phyloP scores from a whole-genome alignment of 2,888 invertebrate species.

The Stegophylla sp. region DNA sequence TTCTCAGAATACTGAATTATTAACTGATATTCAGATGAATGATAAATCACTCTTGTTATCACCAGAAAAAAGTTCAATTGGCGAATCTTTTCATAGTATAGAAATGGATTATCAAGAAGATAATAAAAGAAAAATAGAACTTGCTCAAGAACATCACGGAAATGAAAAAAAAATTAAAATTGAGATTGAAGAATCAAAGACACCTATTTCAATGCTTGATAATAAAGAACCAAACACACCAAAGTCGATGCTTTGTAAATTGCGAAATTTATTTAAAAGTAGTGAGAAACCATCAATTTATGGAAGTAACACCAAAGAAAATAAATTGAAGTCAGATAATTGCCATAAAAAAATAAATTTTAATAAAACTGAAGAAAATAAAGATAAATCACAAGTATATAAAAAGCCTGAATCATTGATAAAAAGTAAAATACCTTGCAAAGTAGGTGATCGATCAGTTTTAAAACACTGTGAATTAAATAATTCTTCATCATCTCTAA shows the following conservation, averaged over 20 bases:
- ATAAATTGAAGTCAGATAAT: not conserved
- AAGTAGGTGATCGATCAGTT: constrained; percentile 5
- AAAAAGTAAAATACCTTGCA: constrained; percentile 52
- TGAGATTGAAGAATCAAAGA: constrained; percentile 12
- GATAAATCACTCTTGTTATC: constrained; percentile 27
- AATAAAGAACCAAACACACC: constrained; percentile 35
- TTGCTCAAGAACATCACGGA: not conserved
- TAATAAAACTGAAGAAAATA: constrained; percentile 16
- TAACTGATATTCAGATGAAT: constrained; percentile 40
- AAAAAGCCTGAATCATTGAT: constrained; percentile 11
- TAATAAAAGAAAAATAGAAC: constrained; percentile 40
- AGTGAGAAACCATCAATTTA: not conserved
- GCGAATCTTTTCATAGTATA: constrained; percentile 52
- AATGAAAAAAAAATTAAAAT: constrained; percentile 44
- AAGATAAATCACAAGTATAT: not conserved
- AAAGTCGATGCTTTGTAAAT: constrained; percentile 42
- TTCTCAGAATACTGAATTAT: not conserved
- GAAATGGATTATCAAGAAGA: constrained; percentile 29
- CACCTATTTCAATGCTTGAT: constrained; percentile 40
- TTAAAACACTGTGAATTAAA: constrained; percentile 37
- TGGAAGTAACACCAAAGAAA: constrained; percentile 19
- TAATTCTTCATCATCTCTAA: constrained; percentile 7
- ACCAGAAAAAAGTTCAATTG: constrained; percentile 23
- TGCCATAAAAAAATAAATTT: not conserved
- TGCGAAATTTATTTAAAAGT: constrained; percentile 40